Evolutionary conservation across 1,140 invertebrate species (phyloP), one percentile per base, ranked within the genome.

Genomic region (Metaphire vulgaris): DNA sequence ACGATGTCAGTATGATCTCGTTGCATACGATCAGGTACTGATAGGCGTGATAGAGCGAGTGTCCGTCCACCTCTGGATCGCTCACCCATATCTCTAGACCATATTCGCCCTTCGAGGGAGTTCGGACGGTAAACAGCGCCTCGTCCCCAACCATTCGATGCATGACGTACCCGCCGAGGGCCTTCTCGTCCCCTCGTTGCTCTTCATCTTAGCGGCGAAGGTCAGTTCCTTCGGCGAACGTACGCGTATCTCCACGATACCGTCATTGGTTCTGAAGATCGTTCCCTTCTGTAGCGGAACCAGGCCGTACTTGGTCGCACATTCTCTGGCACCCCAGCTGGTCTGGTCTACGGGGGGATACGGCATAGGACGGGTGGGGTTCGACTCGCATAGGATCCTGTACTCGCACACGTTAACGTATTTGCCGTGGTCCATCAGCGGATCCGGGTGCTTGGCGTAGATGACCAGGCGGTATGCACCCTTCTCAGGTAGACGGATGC

Each of bases 371-470:
- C 32, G 79, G 72, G 68, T 26, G 1, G 70, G 79, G n/a, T 21
- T 34, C 75, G 30, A 34, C 29, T 77, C 32, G 15, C 72, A 71
- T 1, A 73, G 82, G 26, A 86, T 81, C 79, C 84, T 83, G 78
- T 86, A 87, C 73, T 87, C 86, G 74, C 85, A 86, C 1, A 87
- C 85, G 72, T 84, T 84, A n/a, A 84, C 83, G 77, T 86, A 86
- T 12, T 86, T 83, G 75, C 83, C 84, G 33, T 85, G 84, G 69
- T 83, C 84, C 77, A 81, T 83, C 67, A 83, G 83, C 33, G 81
- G 81, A 15, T 81, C 83, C 77, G 84, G 83, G 74, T 86, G 84
- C 73, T 85, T 85, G 72, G 85, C 86, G 78, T 86, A 87, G 72
- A 87, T 83, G 74, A 83, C 83, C 6, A 87, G 75, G 41, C 85